Evolutionary conservation across 2,888 invertebrate genomes (phyloP).

Genomic region (Parascotia fuliginaria): DNA sequence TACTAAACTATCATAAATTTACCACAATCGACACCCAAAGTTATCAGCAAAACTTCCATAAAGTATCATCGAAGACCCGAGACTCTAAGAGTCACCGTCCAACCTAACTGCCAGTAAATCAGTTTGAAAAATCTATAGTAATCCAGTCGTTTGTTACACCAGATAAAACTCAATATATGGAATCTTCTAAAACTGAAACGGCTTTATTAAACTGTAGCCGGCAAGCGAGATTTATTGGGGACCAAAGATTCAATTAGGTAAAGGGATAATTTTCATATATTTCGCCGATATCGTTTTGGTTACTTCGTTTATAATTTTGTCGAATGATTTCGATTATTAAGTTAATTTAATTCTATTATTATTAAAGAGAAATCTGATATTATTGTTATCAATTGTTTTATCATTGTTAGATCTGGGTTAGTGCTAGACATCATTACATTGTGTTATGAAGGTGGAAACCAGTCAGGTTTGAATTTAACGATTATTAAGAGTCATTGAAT

Average conservation of each 20-base stretch:
- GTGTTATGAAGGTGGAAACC: no score
- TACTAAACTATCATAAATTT: slow-evolving; percentile 29
- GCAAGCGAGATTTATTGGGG: slow-evolving; percentile 52
- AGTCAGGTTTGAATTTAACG: no score
- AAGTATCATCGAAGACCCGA: slow-evolving; percentile 28
- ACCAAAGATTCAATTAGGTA: slow-evolving; percentile 54
- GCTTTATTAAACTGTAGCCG: slow-evolving; percentile 52
- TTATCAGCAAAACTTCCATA: slow-evolving; percentile 40
- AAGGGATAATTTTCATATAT: slow-evolving; percentile 50
- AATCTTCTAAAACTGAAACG: slow-evolving; percentile 59
- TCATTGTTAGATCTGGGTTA: background rate
- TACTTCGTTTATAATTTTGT: slow-evolving; percentile 1
- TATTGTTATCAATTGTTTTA: background rate
- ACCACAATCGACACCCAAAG: slow-evolving; percentile 32
- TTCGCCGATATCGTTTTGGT: slow-evolving; percentile 31
- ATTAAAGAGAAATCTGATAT: background rate
- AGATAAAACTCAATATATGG: slow-evolving; percentile 65
- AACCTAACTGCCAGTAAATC: slow-evolving; percentile 33
- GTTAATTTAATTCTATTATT: background rate
- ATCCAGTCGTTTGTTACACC: slow-evolving; percentile 48
- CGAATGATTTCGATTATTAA: background rate
- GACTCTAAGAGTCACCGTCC: slow-evolving; percentile 18
- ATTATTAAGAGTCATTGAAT: no score
- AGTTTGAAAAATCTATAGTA: slow-evolving; percentile 42
- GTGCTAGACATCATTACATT: background rate